Evolutionary conservation across 1,140 invertebrate species (phyloP).

Genomic region (Ericerus pela): DNA sequence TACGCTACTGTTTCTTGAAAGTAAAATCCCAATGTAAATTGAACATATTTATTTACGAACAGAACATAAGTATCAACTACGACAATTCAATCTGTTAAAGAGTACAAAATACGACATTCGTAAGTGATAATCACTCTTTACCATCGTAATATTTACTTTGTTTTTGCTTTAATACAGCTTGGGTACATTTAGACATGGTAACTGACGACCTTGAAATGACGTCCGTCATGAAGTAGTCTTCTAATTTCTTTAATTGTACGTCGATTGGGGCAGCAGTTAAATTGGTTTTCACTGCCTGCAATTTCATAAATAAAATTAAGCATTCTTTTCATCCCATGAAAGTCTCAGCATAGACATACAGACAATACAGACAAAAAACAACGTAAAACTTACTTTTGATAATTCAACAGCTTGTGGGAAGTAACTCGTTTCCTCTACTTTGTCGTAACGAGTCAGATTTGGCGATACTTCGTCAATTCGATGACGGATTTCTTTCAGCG

Average conservation of each 20-base stretch:
- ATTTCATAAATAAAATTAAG: conserved; percentile 18
- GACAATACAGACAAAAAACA: conserved; percentile 15
- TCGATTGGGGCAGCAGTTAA: conserved; percentile 47
- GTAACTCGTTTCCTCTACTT: conserved; percentile 69
- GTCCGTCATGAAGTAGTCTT: conserved; percentile 98
- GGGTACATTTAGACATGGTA: conserved; percentile 97
- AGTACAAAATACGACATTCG: no score
- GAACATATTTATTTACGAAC: no score
- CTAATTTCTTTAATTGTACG: conserved; percentile 61
- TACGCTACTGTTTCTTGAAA: no score
- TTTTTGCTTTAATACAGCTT: conserved; percentile 68
- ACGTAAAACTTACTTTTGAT: conserved; percentile 40
- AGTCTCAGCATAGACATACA: conserved; percentile 11
- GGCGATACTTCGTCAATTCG: conserved; percentile 77
- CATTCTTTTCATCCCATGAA: conserved; percentile 8
- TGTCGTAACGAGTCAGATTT: conserved; percentile 68
- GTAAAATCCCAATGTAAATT: no score
- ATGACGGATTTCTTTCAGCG: conserved; percentile 61
- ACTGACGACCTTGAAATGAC: conserved; percentile 86
- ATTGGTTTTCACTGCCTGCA: conserved; percentile 40
- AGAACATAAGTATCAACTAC: no score
- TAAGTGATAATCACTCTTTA: conserved; percentile 2
- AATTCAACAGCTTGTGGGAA: conserved; percentile 57
- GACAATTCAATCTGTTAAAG: no score
- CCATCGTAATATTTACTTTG: conserved; percentile 35